Conservation (phyloP, 2,797 vertebrate genomes). For the Lerista edwardsae region DNA sequence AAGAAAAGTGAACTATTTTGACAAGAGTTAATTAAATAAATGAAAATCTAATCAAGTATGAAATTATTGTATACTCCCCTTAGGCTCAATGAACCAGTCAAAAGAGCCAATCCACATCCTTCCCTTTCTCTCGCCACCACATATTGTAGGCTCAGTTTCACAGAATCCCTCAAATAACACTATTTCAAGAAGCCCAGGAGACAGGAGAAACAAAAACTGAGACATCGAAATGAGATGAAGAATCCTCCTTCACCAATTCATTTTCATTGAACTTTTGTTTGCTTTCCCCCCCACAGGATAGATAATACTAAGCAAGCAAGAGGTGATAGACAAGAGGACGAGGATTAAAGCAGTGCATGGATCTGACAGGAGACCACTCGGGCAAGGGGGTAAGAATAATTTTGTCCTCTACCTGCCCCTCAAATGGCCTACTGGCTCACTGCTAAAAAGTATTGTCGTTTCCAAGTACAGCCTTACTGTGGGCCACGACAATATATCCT, state of each 20-base stretch:
- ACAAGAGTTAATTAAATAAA: background rate
- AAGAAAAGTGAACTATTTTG: background rate
- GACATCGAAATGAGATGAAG: background rate
- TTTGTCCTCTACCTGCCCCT: background rate
- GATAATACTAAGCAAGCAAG: background rate
- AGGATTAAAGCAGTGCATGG: background rate
- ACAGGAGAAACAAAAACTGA: background rate
- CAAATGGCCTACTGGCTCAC: background rate
- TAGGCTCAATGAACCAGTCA: slow-evolving; percentile 3
- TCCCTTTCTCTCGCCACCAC: background rate
- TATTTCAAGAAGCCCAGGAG: background rate
- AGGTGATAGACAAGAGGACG: background rate
- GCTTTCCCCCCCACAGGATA: background rate
- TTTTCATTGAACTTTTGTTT: background rate
- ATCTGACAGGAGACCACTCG: background rate
- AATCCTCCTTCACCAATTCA: background rate
- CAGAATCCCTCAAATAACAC: background rate
- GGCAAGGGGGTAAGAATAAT: background rate
- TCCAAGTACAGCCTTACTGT: background rate
- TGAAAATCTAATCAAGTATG: slow-evolving; percentile 2
- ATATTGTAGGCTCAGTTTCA: background rate
- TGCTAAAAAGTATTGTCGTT: background rate
- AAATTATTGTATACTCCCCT: slow-evolving; percentile 1
- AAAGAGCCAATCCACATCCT: background rate
- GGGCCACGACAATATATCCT: background rate